These are phyloP conservation scores for Drosophila parvula DNA, from an alignment of 1,140 invertebrate genomes.

Conservation along the genomic window DNA sequence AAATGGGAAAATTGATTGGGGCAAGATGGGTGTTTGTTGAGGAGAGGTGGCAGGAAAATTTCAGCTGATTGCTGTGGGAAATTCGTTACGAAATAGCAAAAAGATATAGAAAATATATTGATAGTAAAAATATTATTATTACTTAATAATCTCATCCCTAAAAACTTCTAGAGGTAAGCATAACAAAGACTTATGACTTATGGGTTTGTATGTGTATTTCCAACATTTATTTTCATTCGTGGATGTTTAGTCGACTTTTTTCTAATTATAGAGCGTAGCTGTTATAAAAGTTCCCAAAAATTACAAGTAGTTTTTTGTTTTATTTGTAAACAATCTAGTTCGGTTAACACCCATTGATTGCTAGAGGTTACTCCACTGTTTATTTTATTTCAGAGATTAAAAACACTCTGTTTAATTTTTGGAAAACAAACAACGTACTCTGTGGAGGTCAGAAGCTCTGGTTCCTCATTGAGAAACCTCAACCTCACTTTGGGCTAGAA, in stretches of 20 bases:
- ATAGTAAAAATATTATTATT: no score
- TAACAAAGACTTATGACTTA: background rate
- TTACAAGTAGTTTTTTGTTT: background rate
- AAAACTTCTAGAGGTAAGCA: background rate
- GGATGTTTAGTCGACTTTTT: no score
- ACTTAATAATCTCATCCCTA: background rate
- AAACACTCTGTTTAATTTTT: constrained; percentile 1
- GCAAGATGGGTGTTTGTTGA: background rate
- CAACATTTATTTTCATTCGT: background rate
- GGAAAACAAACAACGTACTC: background rate
- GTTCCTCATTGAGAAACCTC: constrained; percentile 1
- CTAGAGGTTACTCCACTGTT: background rate
- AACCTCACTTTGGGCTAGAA: no score
- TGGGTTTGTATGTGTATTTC: no score
- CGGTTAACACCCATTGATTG: background rate
- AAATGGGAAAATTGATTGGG: constrained; percentile 19
- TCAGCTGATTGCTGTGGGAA: constrained; percentile 10
- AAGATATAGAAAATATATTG: no score
- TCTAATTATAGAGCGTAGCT: background rate
- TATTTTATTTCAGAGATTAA: constrained; percentile 5
- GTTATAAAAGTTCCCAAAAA: background rate
- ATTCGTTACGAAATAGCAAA: background rate
- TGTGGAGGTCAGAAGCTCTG: background rate
- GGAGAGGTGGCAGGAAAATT: background rate
- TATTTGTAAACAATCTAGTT: background rate